Base-by-base conservation (phyloP, 2,113 vertebrate genomes). In the Chaetops frenatus region DNA sequence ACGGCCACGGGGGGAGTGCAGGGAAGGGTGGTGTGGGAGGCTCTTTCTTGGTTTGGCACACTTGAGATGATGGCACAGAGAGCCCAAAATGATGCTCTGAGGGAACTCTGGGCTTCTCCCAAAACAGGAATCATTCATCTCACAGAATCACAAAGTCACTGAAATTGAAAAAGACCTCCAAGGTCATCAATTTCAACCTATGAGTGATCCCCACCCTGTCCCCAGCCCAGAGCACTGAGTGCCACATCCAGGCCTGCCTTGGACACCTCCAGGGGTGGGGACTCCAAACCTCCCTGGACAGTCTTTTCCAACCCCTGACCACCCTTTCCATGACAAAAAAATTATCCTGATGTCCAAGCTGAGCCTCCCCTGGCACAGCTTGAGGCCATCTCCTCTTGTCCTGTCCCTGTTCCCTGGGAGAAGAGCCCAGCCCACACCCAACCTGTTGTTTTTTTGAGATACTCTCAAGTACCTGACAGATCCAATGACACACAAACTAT, bases 251-350 rank as follows among this genome's bases (percentile, higher is more conserved):
- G 57, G 0, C 13, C 5, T 54, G 53, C 21, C 33, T 36, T 36
- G 57, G 33, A 13, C 38, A 35, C 5, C 36, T 53, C 27, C 36
- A 53, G 25, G 33, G 21, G 13, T 45, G 33, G 28, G 11, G 0
- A 54, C 27, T 56, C 69, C 28, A 64, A 31, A 47, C 18, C 14
- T 22, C 28, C 48, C 48, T 54, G 40, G 28, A 3, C 22, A 64
- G 33, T 11, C 7, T 28, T 3, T 73, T 27, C 18, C 12, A 62
- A 12, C 0, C 0, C 7, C 11, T 28, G 15, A 54, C 7, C 9
- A 64, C 15, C 4, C 9, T 38, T 64, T 15, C 38, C 7, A 54
- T 18, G 3, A 38, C n/a, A 62, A 48, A 53, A 22, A 47, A 54
- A 19, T 10, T 28, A 28, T 48, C 60, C 60, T 65, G 42, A 29